A percentile compares a stretch with the other conserved stretches of the same genome.
Conservation (phyloP, 1,140 invertebrate species). For the Leguminivora glycinivorella region DNA sequence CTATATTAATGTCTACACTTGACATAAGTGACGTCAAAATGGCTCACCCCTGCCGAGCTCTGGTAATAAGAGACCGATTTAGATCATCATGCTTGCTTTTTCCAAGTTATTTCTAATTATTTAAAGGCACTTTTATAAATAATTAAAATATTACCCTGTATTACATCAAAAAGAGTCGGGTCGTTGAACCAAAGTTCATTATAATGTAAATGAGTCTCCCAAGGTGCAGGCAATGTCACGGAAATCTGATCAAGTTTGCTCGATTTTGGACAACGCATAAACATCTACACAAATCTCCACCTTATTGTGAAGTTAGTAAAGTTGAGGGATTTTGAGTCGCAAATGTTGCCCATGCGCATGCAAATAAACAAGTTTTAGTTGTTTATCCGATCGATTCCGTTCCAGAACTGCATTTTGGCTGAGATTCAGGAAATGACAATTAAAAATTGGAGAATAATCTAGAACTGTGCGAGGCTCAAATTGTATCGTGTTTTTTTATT, state of each 20-base stretch:
- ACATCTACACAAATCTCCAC: background rate
- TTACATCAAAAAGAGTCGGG: background rate
- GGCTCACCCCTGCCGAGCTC: too few species aligned
- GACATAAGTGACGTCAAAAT: too few species aligned
- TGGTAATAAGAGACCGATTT: too few species aligned
- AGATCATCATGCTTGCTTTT: too few species aligned
- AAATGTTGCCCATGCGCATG: background rate
- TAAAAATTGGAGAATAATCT: background rate
- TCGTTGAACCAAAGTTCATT: background rate
- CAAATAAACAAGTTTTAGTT: background rate
- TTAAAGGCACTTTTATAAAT: too few species aligned
- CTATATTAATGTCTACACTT: too few species aligned
- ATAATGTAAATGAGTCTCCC: background rate
- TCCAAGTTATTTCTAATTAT: background rate
- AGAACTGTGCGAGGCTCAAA: background rate
- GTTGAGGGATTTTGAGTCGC: background rate
- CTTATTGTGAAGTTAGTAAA: background rate
- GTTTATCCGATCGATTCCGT: background rate
- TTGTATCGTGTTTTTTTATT: background rate
- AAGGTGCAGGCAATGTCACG: conserved; percentile 19
- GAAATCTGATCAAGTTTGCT: background rate
- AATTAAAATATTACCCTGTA: background rate
- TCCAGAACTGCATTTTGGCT: background rate
- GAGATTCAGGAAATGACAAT: background rate
- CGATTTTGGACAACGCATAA: background rate